These are phyloP conservation scores for Jaculus jaculus DNA, from an alignment of 2,113 vertebrate genomes.

Conservation along the genomic window DNA sequence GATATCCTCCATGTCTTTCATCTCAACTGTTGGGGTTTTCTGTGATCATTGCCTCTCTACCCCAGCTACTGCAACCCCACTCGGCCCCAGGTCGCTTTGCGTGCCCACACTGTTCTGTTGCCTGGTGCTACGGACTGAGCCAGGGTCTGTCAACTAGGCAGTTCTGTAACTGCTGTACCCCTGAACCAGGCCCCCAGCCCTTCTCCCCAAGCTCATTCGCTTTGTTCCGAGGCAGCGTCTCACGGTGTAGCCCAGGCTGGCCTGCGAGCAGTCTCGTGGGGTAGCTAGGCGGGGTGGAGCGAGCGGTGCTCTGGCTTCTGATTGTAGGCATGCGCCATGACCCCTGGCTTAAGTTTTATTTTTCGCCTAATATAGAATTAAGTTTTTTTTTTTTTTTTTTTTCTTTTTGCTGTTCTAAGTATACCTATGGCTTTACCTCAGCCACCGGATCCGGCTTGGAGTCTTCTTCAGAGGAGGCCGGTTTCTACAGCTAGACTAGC, in stretches of 20 bases:
- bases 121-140: too few relatives aligned
- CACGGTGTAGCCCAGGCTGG: neutral
- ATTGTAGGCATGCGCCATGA: neutral
- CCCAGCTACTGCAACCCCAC: neutral
- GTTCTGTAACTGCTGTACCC: too few relatives aligned
- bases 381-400: too few relatives aligned
- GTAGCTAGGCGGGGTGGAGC: too few relatives aligned
- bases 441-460: conserved; percentile 5
- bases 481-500: neutral
- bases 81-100: neutral
- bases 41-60: neutral
- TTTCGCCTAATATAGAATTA: conserved; percentile 35
- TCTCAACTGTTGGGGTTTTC: neutral
- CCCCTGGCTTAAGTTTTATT: neutral
- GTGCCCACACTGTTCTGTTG: too few relatives aligned
- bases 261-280: too few relatives aligned
- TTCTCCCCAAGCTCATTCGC: too few relatives aligned
- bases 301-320: neutral
- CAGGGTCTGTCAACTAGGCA: too few relatives aligned
- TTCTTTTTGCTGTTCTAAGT: conserved; percentile 46
- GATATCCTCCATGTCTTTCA: too few relatives aligned
- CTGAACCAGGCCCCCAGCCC: too few relatives aligned
- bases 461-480: conserved; percentile 5
- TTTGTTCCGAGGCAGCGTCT: neutral
- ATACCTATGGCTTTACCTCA: neutral